Evolutionary conservation across 2,888 invertebrate species (phyloP), one percentile per base, ranked within the genome.

Genomic region (Andrena marginata): DNA sequence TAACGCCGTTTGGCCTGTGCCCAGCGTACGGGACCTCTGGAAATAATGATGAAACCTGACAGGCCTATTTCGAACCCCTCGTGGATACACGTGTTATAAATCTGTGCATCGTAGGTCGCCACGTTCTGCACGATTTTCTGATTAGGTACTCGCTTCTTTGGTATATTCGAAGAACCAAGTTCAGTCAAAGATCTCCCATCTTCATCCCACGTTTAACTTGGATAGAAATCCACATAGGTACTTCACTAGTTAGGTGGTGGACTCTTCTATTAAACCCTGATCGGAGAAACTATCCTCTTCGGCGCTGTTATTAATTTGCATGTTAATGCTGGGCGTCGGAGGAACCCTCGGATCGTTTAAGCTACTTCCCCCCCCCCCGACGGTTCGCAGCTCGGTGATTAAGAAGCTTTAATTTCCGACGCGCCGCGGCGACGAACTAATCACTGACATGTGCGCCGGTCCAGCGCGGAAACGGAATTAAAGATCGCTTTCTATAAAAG

Each of bases 401-500:
- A 77, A 56, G 56, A 59, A 63, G 33, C 10, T 67, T 69, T 76
- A 81, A 80, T 49, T 70, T 78, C 67, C 23, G 74, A 60, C 73
- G 56, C 29, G 63, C 5, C 35, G 49, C 29, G 3, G 33, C 10
- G 60, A 31, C 63, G 65, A 54, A 67, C 75, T 86, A 88, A 88
- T 88, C 80, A 82, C 70, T 62, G 68, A 82, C 87, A 86, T 77
- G 60, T 87, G 87, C 74, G 51, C 8, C 59, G n/a, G 13, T 8
- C 29, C 33, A 35, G 48, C 77, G 78, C 81, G 83, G 77, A 88
- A 85, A 88, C 85, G 72, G 81, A 86, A 88, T 87, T 82, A 85
- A 85, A 82, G 87, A 87, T 80, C 76, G 77, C 82, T 87, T 87
- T 81, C 78, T 83, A 86, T 84, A 81, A 86, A 82, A 81, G 77